Evolutionary conservation across 2,113 vertebrate species (phyloP), one percentile per base, ranked within the genome.

Genomic region (Vicugna pacos): DNA sequence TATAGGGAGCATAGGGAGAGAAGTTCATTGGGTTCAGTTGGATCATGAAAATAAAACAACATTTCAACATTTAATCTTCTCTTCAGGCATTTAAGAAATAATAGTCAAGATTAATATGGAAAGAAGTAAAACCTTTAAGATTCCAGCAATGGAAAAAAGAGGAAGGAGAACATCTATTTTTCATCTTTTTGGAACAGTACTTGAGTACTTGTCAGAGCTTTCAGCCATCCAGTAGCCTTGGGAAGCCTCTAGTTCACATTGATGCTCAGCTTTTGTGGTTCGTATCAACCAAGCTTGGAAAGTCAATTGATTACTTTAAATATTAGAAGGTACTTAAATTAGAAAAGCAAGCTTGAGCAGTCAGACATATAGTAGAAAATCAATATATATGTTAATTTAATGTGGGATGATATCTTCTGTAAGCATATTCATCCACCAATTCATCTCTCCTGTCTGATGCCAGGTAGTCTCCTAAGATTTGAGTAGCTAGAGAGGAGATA

Each of bases 61-160:
- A 86, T 90, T 76, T 84, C 80, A 84, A 35, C 69, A 52, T 83
- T 93, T 91, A 50, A 38, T 92, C n/a, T 91, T 93, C n/a, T 70
- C n/a, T 95, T 86, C 24, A 54, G 56, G 20, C 38, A 73, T 62
- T 76, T 73, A 64, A 58, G 32, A 92, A 95, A 76, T 89, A 38
- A 76, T 17, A 81, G n/a, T 42, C 70, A 8, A 70, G 69, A 56
- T 64, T 15, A 38, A 67, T 46, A 79, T 3, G 10, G 62, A 69
- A 75, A 70, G 76, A 76, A 28, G 32, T 56, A 56, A 93, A 87
- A 60, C 6, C 10, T 88, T 75, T 46, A 52, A 22, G 87, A 16
- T 81, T 92, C 30, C 13, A 77, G 17, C 73, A 58, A 80, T 46
- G 28, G 35, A 64, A 96, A 91, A 82, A 14, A 81, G n/a, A 80